Evolutionary conservation across 2,797 vertebrate species (phyloP).

Genomic region (Gorsachius magnificus): DNA sequence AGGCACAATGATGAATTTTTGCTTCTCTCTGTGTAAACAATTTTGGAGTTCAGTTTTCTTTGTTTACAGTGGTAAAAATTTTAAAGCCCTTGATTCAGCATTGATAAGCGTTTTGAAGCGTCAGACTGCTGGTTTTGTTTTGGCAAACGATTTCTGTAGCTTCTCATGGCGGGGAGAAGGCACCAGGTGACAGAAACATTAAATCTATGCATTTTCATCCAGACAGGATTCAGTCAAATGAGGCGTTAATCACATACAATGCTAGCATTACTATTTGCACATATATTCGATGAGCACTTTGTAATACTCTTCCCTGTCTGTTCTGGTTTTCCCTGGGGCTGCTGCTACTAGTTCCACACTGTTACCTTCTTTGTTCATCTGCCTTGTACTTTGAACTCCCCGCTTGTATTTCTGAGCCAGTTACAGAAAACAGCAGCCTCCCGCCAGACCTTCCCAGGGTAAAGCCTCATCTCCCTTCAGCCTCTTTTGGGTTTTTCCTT

Average conservation of each 20-base stretch:
- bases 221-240: background rate
- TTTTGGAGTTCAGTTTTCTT: background rate
- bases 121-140: background rate
- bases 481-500: background rate
- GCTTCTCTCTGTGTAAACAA: background rate
- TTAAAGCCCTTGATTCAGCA: background rate
- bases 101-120: background rate
- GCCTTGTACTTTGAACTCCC: constrained; percentile 27
- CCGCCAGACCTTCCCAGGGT: constrained; percentile 20
- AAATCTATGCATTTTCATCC: background rate
- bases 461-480: background rate
- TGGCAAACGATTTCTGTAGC: background rate
- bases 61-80: background rate
- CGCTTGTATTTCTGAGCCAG: constrained; percentile 12
- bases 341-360: constrained; percentile 38
- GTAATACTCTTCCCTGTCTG: constrained; percentile 2
- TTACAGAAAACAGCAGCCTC: constrained; percentile 17
- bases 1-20: background rate
- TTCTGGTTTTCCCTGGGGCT: constrained; percentile 23
- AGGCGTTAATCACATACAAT: background rate
- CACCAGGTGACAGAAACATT: background rate
- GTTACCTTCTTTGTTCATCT: constrained; percentile 46
- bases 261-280: constrained; percentile 25
- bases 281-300: constrained; percentile 38
- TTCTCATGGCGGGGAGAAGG: background rate